Base-by-base conservation (phyloP, 2,888 invertebrate species). In the Cryptosula pallasiana region DNA sequence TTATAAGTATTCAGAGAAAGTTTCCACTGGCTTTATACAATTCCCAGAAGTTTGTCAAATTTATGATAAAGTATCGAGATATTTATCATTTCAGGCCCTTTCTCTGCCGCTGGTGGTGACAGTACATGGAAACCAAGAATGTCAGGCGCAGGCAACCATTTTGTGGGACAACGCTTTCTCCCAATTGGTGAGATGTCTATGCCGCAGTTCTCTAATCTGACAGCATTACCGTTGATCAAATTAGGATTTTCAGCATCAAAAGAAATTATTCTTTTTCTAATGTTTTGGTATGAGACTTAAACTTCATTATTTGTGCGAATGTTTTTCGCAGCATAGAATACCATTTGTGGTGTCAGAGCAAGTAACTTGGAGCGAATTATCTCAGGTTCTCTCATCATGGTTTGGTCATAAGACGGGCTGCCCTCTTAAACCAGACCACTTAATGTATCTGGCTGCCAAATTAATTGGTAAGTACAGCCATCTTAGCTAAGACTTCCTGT, bases 141-240 rank as follows among this genome's bases (percentile, higher is more conserved):
- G 98, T 1, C 96, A 98, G 84, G 98, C 99, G 3, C 94, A 95
- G 92, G 98, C 98, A 0, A 98, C 98, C 0, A 95, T 98, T 23
- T 94, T 98, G 0, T 99, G 99, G 99, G 98, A 99, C 86, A 97
- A 99, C 86, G 98, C 98, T 0, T 99, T 99, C 86, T 93, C 96
- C 27, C 95, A 95, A 77, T 92, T 94, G 0, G 87, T 87, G 76
- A 79, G 83, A 77, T 25, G n/a, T 25, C n/a, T 45, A 13, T 45
- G 9, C 20, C 45, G 9, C 45, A 13, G 45, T 45, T 9, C 45
- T 45, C 45, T 13, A 20, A 9, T 13, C 9, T 45, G 9, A 45
- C 20, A 13, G 20, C 45, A 45, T 45, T 13, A 45, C 9, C 9
- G 45, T 45, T 20, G 20, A 45, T 45, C 20, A 13, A 45, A 9